phyloP scores from a whole-genome alignment of 2,113 vertebrate genomes.

The Charadrius vociferus region DNA sequence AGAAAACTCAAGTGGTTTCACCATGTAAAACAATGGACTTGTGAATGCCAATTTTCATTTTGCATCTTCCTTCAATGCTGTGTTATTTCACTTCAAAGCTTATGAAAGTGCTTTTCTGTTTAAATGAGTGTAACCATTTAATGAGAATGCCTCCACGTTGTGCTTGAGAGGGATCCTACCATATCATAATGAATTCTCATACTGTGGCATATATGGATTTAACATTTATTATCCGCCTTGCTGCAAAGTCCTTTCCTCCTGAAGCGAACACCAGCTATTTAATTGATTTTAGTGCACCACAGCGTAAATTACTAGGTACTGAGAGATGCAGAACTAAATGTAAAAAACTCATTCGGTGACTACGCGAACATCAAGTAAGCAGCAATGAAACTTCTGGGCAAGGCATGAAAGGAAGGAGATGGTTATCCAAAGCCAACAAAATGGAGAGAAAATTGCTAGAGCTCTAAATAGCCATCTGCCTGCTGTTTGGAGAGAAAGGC shows the following conservation, averaged over 20 bases:
- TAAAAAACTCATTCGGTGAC: slow-evolving; percentile 8
- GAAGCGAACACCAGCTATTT: slow-evolving; percentile 19
- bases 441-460: slow-evolving; percentile 28
- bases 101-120: slow-evolving; percentile 19
- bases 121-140: slow-evolving; percentile 20
- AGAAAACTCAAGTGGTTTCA: neutral
- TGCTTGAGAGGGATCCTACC: slow-evolving; percentile 16
- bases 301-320: slow-evolving; percentile 41
- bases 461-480: slow-evolving; percentile 34
- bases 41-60: neutral
- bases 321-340: slow-evolving; percentile 5
- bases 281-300: slow-evolving; percentile 43
- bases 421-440: slow-evolving; percentile 34
- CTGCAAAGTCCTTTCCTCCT: slow-evolving; percentile 18
- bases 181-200: slow-evolving; percentile 42
- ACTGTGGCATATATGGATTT: slow-evolving; percentile 31
- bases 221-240: slow-evolving; percentile 16
- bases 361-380: neutral
- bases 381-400: slow-evolving; percentile 34
- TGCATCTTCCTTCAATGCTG: neutral
- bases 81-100: slow-evolving; percentile 17
- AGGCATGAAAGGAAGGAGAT: slow-evolving; percentile 35
- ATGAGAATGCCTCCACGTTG: neutral
- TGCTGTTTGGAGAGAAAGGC: slow-evolving; percentile 33
- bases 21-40: neutral